A percentile compares a stretch with the other conserved stretches of the same genome.
These are phyloP conservation scores for Ciconia stormi DNA, from an alignment of 2,113 vertebrate genomes.

Conservation along the genomic window DNA sequence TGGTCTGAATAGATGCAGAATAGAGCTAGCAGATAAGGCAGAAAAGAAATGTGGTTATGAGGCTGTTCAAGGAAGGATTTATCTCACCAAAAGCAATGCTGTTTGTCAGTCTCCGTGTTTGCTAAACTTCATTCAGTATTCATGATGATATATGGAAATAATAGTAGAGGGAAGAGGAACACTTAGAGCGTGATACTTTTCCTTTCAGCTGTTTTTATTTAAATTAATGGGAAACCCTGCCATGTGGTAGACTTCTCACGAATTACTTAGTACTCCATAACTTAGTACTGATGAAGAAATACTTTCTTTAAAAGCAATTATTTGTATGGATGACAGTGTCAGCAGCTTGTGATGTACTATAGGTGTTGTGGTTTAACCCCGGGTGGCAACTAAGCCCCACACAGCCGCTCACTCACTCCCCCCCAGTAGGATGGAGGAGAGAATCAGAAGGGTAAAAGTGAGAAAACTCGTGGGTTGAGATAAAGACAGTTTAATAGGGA, in stretches of 20 bases:
- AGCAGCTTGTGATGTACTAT: neutral
- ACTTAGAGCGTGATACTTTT: neutral
- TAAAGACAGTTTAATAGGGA: no score
- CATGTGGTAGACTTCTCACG: conserved; percentile 28
- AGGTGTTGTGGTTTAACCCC: neutral
- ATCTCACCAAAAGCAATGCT: neutral
- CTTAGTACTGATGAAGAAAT: conserved; percentile 1
- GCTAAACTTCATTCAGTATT: conserved; percentile 16
- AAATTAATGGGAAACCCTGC: conserved; percentile 16
- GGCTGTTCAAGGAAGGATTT: conserved; percentile 7
- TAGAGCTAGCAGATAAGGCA: neutral
- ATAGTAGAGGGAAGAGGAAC: neutral
- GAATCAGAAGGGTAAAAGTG: no score
- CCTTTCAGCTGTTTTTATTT: conserved; percentile 34
- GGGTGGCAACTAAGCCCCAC: no score
- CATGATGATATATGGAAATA: conserved; percentile 1
- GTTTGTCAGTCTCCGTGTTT: neutral
- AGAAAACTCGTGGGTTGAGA: no score
- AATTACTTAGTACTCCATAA: conserved; percentile 39
- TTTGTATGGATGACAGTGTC: conserved; percentile 18
- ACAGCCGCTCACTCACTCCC: no score
- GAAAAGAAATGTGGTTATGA: neutral
- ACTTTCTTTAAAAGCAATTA: conserved; percentile 34
- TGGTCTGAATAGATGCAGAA: neutral
- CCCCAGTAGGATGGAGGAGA: no score